Base-by-base conservation (phyloP, 2,113 vertebrate species). In the Calypte anna region DNA sequence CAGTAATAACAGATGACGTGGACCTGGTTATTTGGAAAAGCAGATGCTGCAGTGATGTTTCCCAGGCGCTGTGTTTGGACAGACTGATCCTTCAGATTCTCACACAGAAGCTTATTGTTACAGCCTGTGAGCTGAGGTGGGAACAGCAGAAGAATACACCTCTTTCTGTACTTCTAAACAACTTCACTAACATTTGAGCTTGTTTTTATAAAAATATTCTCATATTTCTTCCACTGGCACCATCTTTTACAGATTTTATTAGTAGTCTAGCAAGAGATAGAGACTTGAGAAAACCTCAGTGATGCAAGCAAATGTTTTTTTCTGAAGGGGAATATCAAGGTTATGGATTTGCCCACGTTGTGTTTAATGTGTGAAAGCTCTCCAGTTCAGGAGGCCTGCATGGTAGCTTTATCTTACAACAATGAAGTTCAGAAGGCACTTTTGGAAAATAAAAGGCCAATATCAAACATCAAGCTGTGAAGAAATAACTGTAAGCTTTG, bases 31-130 rank as follows among this genome's bases (percentile, higher is more conserved):
- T 72, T 76, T 93, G 58, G 78, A 90, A 70, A 75, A 63, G 74
- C 78, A 86, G 90, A 53, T 57, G 67, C 78, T 91, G 86, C 58
- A 87, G 73, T 40, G 84, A 53, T 30, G 50, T 87, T 95, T 96
- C 90, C 78, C 91, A 95, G 86, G 84, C 81, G 89, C 84, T 85
- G 57, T 92, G 75, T 95, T 96, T 91, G 78, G 82, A 85, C 40
- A 50, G 74, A 58, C 78, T 84, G 53, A 87, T 92, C 92, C 87
- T 57, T 57, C 33, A 6, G 70, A 10, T 21, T 89, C 86, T 77
- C 44, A 16, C 63, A 70, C 15, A 48, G 81, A 82, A 89, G 57
- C 24, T 82, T 76, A n/a, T 15, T 96, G 28, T 48, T 48, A 95
- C 84, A 14, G 31, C 1, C 0, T 0, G 2, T 75, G 53, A 89